Base-by-base conservation (phyloP, 2,888 invertebrate species). In the Sinentomon sp. region DNA sequence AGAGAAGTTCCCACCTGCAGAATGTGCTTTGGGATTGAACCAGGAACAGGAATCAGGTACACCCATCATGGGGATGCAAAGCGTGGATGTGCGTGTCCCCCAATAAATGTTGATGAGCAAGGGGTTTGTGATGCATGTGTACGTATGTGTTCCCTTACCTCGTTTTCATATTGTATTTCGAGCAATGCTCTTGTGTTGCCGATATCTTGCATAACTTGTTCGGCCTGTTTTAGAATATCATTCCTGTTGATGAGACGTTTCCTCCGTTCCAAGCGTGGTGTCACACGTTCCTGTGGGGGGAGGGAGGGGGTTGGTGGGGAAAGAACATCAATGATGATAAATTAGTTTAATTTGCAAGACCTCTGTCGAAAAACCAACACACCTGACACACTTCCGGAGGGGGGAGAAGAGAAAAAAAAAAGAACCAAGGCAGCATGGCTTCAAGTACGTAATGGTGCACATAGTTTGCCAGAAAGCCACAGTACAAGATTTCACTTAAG, bases 201-300 rank as follows among this genome's bases (percentile, higher is more conserved):
- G 50, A 85, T 66, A 56, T 92, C 89, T 51, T 78, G 76, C 57
- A 87, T 76, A 36, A 87, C 73, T 53, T 80, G 76, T 56, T 92
- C 92, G 4, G 92, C 89, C 56, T 92, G 87, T 47, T 83, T 75
- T 35, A 92, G 61, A 46, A 92, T 74, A 50, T 83, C 83, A 45
- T 80, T 75, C 26, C 78, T 60, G 32, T 78, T 75, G 47, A 83
- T 80, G 40, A 80, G 77, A 43, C 80, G 66, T 60, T 89, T 87
- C 50, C 83, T 69, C 24, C 85, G 66, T 56, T 92, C 89, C 36
- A 92, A 63, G 36, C 87, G 67, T 20, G 92, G 85, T 24, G 87
- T 83, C 2, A 89, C 85, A 33, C 89, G 65, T 54, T 89, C 89
- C 36, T 42, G 30, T 17, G 18, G 19, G 19, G 19, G 21, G 14